Conservation (phyloP, 2,113 vertebrate species). For the Cyanocitta stelleri region DNA sequence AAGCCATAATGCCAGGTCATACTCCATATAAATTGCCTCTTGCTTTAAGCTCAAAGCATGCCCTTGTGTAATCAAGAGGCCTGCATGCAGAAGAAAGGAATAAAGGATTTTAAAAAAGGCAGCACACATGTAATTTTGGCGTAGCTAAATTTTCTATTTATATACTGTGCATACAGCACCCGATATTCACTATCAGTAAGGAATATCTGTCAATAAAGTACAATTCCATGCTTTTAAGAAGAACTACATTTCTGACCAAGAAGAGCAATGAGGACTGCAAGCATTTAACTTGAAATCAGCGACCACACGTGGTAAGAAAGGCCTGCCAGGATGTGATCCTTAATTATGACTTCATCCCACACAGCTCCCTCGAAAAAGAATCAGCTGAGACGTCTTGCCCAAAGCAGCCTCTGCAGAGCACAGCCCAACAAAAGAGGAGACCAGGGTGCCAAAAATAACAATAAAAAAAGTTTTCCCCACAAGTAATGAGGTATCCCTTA, state of each 20-base stretch:
- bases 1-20: not conserved
- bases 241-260: not conserved
- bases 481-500: constrained; percentile 53
- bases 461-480: not conserved
- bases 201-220: not conserved
- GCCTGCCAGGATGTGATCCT: constrained; percentile 3
- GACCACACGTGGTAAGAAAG: not conserved
- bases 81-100: not conserved
- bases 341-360: constrained; percentile 24
- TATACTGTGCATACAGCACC: not conserved
- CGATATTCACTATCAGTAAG: not conserved
- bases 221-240: not conserved
- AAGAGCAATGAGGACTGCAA: not conserved
- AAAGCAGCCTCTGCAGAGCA: constrained; percentile 21
- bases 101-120: not conserved
- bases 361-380: not conserved
- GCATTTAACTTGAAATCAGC: not conserved
- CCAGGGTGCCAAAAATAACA: constrained; percentile 16
- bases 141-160: not conserved
- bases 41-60: not conserved
- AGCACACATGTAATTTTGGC: not conserved
- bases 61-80: not conserved
- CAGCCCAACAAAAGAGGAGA: not conserved
- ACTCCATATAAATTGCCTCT: not conserved
- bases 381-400: constrained; percentile 20